Evolutionary conservation across 2,888 invertebrate species (phyloP).

Genomic region (Limnephilus auricula): DNA sequence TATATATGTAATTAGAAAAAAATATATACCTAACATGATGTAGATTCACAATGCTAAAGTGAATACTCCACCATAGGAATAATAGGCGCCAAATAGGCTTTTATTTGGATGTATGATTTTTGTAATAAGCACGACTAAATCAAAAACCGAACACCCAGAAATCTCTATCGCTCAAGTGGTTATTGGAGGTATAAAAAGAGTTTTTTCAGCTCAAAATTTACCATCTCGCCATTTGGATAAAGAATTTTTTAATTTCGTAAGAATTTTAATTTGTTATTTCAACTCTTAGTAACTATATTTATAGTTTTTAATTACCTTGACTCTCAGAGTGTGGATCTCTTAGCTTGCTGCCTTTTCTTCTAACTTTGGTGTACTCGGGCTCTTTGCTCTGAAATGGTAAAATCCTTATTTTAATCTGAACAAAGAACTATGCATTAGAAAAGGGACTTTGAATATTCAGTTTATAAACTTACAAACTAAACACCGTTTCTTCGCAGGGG

Average conservation of each 20-base stretch:
- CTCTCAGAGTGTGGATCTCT: slow-evolving; percentile 90
- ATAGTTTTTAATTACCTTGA: slow-evolving; percentile 80
- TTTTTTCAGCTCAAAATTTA: background rate
- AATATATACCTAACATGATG: too few relatives aligned
- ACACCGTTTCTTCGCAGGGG: too few relatives aligned
- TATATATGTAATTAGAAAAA: too few relatives aligned
- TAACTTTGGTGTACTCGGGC: slow-evolving; percentile 89
- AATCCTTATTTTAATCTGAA: background rate
- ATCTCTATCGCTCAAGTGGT: too few relatives aligned
- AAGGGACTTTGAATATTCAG: background rate
- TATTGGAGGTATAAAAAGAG: background rate
- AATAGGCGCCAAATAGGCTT: too few relatives aligned
- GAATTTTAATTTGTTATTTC: background rate
- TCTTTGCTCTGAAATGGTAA: slow-evolving; percentile 81
- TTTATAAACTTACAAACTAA: too few relatives aligned
- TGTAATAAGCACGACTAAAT: too few relatives aligned
- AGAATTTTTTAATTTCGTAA: too few relatives aligned
- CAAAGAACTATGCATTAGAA: background rate
- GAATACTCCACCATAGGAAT: too few relatives aligned
- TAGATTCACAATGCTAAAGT: too few relatives aligned
- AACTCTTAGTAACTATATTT: background rate
- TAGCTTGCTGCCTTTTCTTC: slow-evolving; percentile 88
- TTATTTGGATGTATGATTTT: too few relatives aligned
- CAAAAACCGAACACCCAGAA: too few relatives aligned
- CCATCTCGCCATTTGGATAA: background rate